phyloP scores from a whole-genome alignment of 1,140 invertebrate genomes.

The Temnothorax nylanderi region DNA sequence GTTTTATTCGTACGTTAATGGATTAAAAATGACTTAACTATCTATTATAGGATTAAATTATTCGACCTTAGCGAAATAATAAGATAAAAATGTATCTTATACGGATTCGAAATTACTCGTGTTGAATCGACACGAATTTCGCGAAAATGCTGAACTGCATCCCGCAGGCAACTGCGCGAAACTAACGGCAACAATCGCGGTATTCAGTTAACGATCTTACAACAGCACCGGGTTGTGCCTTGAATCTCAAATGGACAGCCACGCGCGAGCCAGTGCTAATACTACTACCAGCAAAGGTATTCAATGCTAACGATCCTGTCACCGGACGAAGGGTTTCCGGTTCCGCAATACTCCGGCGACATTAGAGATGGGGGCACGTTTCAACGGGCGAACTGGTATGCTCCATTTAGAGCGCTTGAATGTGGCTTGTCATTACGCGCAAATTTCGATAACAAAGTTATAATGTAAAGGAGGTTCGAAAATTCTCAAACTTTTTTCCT shows the following conservation, averaged over 20 bases:
- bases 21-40: background rate
- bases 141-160: constrained; percentile 43
- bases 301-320: constrained; percentile 60
- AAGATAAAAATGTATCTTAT: background rate
- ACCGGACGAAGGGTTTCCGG: constrained; percentile 7
- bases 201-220: constrained; percentile 74
- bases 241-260: constrained; percentile 69
- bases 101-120: background rate
- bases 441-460: constrained; percentile 1
- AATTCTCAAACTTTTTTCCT: background rate
- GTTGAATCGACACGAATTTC: constrained; percentile 44
- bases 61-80: background rate
- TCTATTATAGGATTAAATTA: background rate
- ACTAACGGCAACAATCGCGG: constrained; percentile 57
- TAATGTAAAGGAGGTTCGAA: background rate
- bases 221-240: constrained; percentile 63
- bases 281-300: constrained; percentile 34
- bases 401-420: background rate
- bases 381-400: background rate
- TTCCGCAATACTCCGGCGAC: constrained; percentile 8
- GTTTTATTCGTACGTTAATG: background rate
- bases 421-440: constrained; percentile 9
- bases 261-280: constrained; percentile 33
- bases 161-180: constrained; percentile 14
- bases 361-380: constrained; percentile 26